Conservation (phyloP, 1,140 invertebrate species). For the Heliconius himera region DNA sequence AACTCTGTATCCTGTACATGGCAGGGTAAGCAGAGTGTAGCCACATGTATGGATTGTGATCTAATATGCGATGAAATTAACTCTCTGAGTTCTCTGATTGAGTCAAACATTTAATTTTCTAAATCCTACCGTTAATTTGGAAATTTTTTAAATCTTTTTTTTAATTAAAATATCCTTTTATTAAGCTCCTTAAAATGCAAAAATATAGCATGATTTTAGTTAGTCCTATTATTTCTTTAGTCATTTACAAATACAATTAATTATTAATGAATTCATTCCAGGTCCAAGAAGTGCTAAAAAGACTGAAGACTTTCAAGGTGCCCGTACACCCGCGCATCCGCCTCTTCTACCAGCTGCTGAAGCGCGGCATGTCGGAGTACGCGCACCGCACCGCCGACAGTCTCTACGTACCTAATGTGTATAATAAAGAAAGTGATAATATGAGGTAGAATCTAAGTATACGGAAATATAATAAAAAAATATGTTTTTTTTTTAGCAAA, state of each 20-base stretch:
- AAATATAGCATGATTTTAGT: no score
- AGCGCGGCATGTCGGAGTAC: constrained; percentile 43
- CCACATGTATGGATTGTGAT: no score
- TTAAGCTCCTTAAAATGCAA: no score
- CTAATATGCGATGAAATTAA: no score
- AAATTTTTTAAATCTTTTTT: no score
- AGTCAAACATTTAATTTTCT: no score
- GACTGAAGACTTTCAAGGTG: constrained; percentile 52
- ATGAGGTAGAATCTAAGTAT: background rate
- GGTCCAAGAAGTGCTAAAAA: constrained; percentile 46
- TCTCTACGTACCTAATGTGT: constrained; percentile 47
- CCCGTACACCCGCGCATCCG: constrained; percentile 56
- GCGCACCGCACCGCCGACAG: constrained; percentile 43
- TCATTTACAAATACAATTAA: background rate
- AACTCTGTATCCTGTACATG: background rate
- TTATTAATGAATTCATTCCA: constrained; percentile 22
- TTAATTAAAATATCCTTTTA: no score
- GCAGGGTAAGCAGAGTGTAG: background rate
- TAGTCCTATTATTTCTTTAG: no score
- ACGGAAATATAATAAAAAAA: no score
- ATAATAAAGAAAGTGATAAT: constrained; percentile 26
- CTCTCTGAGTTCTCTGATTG: no score
- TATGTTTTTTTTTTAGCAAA: no score
- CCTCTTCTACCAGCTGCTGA: constrained; percentile 54
- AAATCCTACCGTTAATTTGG: no score